These are phyloP conservation scores for Schizotus pectinicornis DNA, from an alignment of 2,888 invertebrate genomes.

Conservation along the genomic window DNA sequence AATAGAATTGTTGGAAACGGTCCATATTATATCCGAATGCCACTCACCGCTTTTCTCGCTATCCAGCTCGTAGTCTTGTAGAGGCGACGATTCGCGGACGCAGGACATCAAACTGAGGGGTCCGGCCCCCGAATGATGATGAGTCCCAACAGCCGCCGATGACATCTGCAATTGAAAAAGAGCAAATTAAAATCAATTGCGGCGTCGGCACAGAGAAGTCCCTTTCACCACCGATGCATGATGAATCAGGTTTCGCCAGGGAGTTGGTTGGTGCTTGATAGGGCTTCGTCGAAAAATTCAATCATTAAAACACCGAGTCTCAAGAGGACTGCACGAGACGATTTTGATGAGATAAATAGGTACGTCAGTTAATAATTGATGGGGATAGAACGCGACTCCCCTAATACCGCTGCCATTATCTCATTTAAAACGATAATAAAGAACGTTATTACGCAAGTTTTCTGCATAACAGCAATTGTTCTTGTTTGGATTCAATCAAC, in stretches of 20 bases:
- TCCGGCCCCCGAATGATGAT: slow-evolving; percentile 51
- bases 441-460: too few relatives aligned
- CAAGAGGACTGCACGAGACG: too few relatives aligned
- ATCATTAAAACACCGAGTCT: too few relatives aligned
- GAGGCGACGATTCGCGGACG: slow-evolving; percentile 68
- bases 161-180: slow-evolving; percentile 45
- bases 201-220: background rate
- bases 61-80: slow-evolving; percentile 61
- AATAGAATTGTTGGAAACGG: background rate
- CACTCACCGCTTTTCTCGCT: slow-evolving; percentile 57
- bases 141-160: slow-evolving; percentile 35
- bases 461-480: background rate
- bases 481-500: slow-evolving; percentile 1
- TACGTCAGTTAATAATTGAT: too few relatives aligned
- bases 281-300: too few relatives aligned
- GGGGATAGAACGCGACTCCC: too few relatives aligned
- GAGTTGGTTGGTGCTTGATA: too few relatives aligned
- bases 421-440: too few relatives aligned
- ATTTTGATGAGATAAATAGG: too few relatives aligned
- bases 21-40: background rate
- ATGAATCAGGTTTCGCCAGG: too few relatives aligned
- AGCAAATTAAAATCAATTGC: slow-evolving; percentile 7
- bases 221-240: too few relatives aligned
- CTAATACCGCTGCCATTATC: too few relatives aligned
- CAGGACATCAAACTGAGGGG: slow-evolving; percentile 68